Percentiles rank a stretch among this genome's conserved stretches.
Conservation (phyloP, 2,113 vertebrate genomes). For the Psettodes erumei region DNA sequence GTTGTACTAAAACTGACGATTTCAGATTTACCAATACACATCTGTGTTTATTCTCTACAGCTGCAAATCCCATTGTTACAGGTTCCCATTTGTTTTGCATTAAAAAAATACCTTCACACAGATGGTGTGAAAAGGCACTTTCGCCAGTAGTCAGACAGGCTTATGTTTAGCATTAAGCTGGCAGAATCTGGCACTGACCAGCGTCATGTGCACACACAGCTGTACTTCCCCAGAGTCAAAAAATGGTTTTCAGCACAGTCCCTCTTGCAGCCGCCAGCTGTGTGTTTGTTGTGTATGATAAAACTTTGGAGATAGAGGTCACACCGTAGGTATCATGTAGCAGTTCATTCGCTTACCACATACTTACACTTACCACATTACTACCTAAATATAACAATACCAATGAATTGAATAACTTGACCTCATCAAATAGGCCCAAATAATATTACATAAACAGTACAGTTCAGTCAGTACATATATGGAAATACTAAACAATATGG, state of each 20-base stretch:
- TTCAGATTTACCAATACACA: too few species aligned
- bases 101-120: too few species aligned
- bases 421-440: background rate
- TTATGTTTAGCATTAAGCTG: background rate
- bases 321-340: background rate
- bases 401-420: background rate
- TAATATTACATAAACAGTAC: background rate
- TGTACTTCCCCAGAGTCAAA: background rate
- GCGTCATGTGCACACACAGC: background rate
- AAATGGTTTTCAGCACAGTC: background rate
- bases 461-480: background rate
- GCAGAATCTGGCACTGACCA: background rate
- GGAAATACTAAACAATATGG: background rate
- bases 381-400: background rate
- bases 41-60: too few species aligned
- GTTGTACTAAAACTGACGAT: too few species aligned
- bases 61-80: too few species aligned
- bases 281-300: constrained; percentile 9
- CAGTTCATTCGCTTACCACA: too few species aligned
- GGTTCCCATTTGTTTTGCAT: too few species aligned
- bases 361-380: too few species aligned
- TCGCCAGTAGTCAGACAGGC: too few species aligned
- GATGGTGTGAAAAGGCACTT: background rate
- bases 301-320: background rate
- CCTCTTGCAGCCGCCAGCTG: background rate